Base-by-base conservation (phyloP, 2,113 vertebrate genomes). In the Otocyon megalotis region DNA sequence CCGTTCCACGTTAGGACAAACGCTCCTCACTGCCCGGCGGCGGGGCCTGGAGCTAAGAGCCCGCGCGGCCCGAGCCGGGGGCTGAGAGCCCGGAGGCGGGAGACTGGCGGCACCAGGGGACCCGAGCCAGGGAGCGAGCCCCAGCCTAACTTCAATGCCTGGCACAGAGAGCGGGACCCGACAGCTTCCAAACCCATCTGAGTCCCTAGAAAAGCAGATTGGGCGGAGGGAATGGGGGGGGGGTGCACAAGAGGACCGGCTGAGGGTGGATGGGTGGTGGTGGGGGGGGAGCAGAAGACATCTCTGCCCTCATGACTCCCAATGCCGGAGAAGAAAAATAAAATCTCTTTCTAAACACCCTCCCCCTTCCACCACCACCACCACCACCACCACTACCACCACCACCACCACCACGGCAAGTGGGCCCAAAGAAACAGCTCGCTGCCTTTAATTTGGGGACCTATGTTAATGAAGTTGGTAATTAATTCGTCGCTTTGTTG, bases 391-490 rank as follows among this genome's bases (percentile, higher is more conserved):
- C 88, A 48, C n/a, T 24, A 43, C 95, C 67, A 19, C 93, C 69
- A 37, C 50, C 81, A 56, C 80, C 58, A 28, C 86, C 93, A 74
- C 95, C 88, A 48, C n/a, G 62, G 95, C 97, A 48, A 98, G 96
- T 90, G 97, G 90, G 95, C 97, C 97, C 97, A 86, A 93, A 26
- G 95, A 98, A 43, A 95, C 91, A 65, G 91, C 98, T 98, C 98
- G 2, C 94, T 98, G 97, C 53, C 96, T 98, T 97, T 98, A 98
- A 98, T 90, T 98, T 98, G 97, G 98, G 97, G 98, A 98, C 98
- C 98, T 97, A 98, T 98, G 98, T 98, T 98, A 98, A 98, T 98
- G 98, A 98, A 98, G 98, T 98, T 97, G 98, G 98, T 98, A 98
- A 98, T 98, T 98, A 98, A 98, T 98, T 98, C 98, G 83, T 93